Conservation (phyloP, 2,113 vertebrate species). For the Ardeotis arabs region DNA sequence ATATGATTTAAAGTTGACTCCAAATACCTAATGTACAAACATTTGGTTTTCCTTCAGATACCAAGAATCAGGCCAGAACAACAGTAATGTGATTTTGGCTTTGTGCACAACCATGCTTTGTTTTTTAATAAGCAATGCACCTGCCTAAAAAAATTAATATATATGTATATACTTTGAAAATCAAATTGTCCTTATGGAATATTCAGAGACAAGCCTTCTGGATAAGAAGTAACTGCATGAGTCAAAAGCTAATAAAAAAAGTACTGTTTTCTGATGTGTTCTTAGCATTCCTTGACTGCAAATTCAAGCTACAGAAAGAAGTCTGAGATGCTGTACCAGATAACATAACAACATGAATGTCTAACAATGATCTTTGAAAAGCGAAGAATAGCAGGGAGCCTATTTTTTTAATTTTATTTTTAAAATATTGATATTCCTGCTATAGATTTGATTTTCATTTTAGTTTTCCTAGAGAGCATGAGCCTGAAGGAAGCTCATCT, state of each 20-base stretch:
- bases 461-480: background rate
- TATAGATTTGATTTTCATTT: background rate
- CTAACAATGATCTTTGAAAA: background rate
- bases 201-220: background rate
- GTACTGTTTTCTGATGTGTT: background rate
- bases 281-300: background rate
- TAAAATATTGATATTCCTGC: background rate
- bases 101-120: background rate
- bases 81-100: slow-evolving; percentile 12
- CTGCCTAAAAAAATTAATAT: background rate
- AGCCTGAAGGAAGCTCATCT: background rate
- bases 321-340: background rate
- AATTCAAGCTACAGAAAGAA: background rate
- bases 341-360: background rate
- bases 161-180: too few species aligned
- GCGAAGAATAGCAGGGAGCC: background rate
- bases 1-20: background rate
- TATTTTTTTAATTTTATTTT: background rate
- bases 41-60: slow-evolving; percentile 28
- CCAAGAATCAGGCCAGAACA: background rate
- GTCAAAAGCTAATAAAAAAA: background rate
- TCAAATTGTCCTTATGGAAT: background rate
- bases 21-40: background rate
- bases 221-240: background rate
- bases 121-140: background rate